phyloP scores from a whole-genome alignment of 2,888 invertebrate species.

The Nomada fucata region DNA sequence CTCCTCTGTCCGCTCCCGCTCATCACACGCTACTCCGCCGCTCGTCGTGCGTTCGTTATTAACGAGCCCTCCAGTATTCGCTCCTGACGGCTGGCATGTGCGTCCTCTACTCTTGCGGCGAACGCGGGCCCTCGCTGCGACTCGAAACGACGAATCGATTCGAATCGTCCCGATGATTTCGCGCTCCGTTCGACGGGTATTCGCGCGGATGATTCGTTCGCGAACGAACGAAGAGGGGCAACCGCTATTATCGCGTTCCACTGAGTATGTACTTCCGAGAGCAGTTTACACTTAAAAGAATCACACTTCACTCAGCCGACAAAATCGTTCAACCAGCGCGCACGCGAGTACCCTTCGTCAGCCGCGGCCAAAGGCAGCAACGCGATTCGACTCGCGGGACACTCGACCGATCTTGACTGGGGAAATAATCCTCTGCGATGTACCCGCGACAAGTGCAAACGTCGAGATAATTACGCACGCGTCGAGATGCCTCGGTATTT shows the following conservation, averaged over 20 bases:
- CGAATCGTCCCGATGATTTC: background rate
- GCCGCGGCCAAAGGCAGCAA: background rate
- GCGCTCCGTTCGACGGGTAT: background rate
- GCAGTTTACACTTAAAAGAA: slow-evolving; percentile 48
- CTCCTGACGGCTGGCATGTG: slow-evolving; percentile 46
- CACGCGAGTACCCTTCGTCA: slow-evolving; percentile 32
- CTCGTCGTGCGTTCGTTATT: slow-evolving; percentile 17
- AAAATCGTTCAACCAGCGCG: slow-evolving; percentile 47
- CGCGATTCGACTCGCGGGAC: slow-evolving; percentile 23
- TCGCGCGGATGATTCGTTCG: background rate
- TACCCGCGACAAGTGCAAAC: slow-evolving; percentile 16
- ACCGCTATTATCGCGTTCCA: slow-evolving; percentile 27
- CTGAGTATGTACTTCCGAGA: slow-evolving; percentile 24
- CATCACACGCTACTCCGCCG: slow-evolving; percentile 57
- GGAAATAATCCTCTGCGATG: slow-evolving; percentile 15
- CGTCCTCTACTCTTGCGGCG: slow-evolving; percentile 16
- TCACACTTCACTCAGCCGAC: slow-evolving; percentile 55
- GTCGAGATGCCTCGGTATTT: slow-evolving; percentile 19
- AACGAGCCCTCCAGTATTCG: slow-evolving; percentile 47
- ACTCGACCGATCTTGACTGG: slow-evolving; percentile 26
- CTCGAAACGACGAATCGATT: background rate
- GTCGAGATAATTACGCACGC: slow-evolving; percentile 23
- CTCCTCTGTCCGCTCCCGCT: slow-evolving; percentile 52
- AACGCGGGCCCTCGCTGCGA: slow-evolving; percentile 1
- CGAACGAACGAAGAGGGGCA: background rate